These are phyloP conservation scores for Myiotriccus ornatus DNA, from an alignment of 2,797 vertebrate species.

Conservation along the genomic window DNA sequence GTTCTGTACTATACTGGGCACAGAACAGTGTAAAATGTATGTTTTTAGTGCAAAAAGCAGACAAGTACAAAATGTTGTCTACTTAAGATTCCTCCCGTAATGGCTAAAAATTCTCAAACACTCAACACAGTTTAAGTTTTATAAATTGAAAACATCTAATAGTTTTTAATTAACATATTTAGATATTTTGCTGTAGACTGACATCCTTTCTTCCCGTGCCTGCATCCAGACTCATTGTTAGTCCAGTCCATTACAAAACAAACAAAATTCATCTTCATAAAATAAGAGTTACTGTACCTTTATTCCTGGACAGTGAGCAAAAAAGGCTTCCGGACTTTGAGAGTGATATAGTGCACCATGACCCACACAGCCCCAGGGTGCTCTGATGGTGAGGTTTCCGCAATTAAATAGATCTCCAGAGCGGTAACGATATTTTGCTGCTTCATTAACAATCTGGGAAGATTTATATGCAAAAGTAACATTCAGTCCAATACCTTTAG, in stretches of 20 bases:
- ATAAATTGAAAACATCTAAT: not conserved
- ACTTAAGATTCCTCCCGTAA: not conserved
- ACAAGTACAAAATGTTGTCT: not conserved
- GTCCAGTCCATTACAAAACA: not conserved
- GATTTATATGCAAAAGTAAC: not conserved
- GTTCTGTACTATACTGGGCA: not conserved
- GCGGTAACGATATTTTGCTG: constrained; percentile 96
- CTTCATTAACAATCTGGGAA: constrained; percentile 94
- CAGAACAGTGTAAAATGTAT: not conserved
- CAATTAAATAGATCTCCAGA: constrained; percentile 95
- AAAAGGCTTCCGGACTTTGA: constrained; percentile 97
- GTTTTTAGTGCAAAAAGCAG: not conserved
- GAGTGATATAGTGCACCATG: constrained; percentile 97
- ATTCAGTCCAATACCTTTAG: not conserved
- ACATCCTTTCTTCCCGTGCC: not conserved
- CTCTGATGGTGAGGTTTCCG: constrained; percentile 92
- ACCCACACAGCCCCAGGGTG: constrained; percentile 97
- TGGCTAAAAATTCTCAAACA: not conserved
- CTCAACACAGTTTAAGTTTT: not conserved
- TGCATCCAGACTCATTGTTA: not conserved
- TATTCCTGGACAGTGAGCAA: constrained; percentile 92
- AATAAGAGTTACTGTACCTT: constrained; percentile 80
- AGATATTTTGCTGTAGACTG: not conserved
- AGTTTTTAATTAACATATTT: not conserved
- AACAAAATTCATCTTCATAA: not conserved